These are phyloP conservation scores for Labeo calbasu DNA, from an alignment of 2,797 vertebrate species.

Conservation along the genomic window DNA sequence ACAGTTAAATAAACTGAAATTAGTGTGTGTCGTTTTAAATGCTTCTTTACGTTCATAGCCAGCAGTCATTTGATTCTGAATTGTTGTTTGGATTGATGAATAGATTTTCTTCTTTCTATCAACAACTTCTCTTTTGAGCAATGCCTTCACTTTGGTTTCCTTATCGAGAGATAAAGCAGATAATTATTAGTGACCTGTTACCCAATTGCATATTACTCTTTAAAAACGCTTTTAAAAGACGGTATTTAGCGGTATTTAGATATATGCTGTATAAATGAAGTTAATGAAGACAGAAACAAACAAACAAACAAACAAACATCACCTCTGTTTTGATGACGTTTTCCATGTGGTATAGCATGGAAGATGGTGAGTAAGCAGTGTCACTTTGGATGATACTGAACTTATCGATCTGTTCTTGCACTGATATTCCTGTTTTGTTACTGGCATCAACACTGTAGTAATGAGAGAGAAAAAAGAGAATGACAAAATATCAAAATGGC, in stretches of 20 bases:
- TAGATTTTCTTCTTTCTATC: not conserved
- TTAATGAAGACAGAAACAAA: not conserved
- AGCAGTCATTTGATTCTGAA: not conserved
- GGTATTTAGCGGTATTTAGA: too few species aligned
- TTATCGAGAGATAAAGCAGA: not conserved
- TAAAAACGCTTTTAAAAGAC: too few species aligned
- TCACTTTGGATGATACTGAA: not conserved
- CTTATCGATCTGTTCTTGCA: too few species aligned
- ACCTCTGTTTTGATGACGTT: not conserved
- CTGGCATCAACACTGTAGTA: too few species aligned
- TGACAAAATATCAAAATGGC: too few species aligned
- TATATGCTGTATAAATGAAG: too few species aligned
- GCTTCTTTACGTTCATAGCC: not conserved
- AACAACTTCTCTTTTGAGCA: not conserved
- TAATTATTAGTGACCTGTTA: not conserved
- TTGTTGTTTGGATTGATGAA: not conserved
- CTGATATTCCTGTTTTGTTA: too few species aligned
- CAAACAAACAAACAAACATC: not conserved
- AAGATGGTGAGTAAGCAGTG: not conserved
- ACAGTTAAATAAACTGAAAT: not conserved
- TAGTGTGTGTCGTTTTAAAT: not conserved
- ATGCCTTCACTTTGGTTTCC: conserved; percentile 1
- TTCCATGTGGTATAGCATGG: not conserved
- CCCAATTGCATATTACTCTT: too few species aligned
- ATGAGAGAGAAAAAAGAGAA: too few species aligned